Evolutionary conservation across 2,113 vertebrate genomes (phyloP), one percentile per base, ranked within the genome.

Genomic region (Hippocampus abdominalis): DNA sequence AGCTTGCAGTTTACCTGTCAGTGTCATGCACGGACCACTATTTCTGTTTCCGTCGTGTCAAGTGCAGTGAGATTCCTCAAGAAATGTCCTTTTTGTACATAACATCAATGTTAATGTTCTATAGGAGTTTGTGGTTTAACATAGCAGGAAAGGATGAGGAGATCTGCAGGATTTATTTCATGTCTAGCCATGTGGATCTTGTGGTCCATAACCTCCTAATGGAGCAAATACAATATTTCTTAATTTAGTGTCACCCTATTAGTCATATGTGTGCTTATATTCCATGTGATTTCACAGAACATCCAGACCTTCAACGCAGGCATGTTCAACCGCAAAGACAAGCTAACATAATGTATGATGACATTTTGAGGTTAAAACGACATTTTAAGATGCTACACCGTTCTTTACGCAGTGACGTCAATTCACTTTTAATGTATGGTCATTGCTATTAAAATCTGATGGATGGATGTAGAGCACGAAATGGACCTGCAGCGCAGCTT

Each of bases 231-330:
- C 46, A 49, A 15, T 49, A 49, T 20, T 49, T 46, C 44, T 56
- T 4, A 3, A 57, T 57, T 57, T 25, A 57, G 21, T 10, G 1
- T 36, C 27, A 16, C 16, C 2, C 4, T 16, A 36, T 61, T 61
- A 61, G 27, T 61, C 27, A 13, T 70, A 53, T 71, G 69, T 74
- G 66, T 16, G 49, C n/a, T 44, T 20, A 6, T 36, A 40, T 18
- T 8, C 51, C 72, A 71, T 53, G 42, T 67, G 75, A 21, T 77
- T 81, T 68, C 48, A 46, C 42, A 15, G 16, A 70, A 77, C 78
- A 80, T 80, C 75, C 84, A 81, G 40, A 79, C 32, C 49, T 69
- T 53, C 66, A 42, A 25, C 32, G 29, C 29, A 25, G 15, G 77
- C 61, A 23, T 32, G 3, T 15, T 13, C 11, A 57, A 7, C 23